Conservation (phyloP, 2,888 invertebrate species). For the Noctua fimbriata region DNA sequence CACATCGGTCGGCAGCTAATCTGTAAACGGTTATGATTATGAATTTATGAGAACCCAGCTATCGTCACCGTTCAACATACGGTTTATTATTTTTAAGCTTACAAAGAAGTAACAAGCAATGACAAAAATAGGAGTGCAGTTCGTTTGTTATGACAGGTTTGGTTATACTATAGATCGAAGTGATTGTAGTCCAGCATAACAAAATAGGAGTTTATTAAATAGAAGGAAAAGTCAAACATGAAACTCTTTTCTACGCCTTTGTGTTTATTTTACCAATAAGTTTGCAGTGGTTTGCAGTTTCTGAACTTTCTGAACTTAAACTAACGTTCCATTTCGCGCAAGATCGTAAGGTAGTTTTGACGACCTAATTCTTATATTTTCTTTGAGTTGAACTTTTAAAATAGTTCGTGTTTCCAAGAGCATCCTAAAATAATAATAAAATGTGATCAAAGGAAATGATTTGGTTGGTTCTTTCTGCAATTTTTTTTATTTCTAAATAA, state of each 20-base stretch:
- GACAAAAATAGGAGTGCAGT: conserved; percentile 31
- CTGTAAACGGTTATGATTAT: conserved; percentile 69
- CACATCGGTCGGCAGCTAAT: conserved; percentile 66
- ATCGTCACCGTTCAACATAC: conserved; percentile 49
- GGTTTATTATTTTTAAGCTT: conserved; percentile 59
- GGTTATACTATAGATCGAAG: neutral
- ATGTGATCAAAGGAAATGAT: neutral
- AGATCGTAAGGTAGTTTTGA: neutral
- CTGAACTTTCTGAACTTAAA: conserved; percentile 33
- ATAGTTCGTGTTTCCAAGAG: neutral
- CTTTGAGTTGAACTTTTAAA: neutral
- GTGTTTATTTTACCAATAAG: neutral
- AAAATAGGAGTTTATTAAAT: neutral
- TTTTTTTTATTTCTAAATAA: neutral
- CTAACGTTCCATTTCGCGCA: neutral
- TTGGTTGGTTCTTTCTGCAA: neutral
- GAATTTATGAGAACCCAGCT: conserved; percentile 62
- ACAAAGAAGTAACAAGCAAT: conserved; percentile 48
- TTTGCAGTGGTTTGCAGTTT: too few relatives aligned
- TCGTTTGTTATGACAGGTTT: conserved; percentile 24
- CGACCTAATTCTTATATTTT: neutral
- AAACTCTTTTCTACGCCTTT: neutral
- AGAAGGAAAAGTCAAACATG: neutral
- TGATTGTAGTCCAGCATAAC: neutral
- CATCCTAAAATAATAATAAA: neutral